Evolutionary conservation across 2,113 vertebrate species (phyloP).

Genomic region (Cyprinodon variegatus): DNA sequence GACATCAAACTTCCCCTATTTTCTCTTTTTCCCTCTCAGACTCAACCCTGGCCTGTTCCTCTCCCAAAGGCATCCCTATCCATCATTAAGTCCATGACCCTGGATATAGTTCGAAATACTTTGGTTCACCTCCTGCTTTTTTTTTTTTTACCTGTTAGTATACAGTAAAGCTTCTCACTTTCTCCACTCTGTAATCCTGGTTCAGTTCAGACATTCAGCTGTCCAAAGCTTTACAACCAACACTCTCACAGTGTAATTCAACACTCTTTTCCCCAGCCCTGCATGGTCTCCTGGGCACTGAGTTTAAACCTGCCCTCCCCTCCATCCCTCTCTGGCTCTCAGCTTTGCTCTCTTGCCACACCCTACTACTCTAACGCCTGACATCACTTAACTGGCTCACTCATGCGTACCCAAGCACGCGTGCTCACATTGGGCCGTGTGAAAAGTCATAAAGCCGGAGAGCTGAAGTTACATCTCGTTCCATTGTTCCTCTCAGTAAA

Average conservation of each 20-base stretch:
- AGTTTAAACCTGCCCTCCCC: constrained; percentile 38
- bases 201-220: constrained; percentile 45
- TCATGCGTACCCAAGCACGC: constrained; percentile 30
- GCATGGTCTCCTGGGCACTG: constrained; percentile 59
- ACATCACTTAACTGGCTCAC: constrained; percentile 71
- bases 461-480: constrained; percentile 60
- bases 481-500: constrained; percentile 76
- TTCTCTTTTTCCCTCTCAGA: constrained; percentile 1
- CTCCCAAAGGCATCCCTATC: constrained; percentile 16
- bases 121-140: constrained; percentile 1
- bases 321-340: constrained; percentile 16
- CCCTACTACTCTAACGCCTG: constrained; percentile 58
- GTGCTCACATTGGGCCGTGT: constrained; percentile 1
- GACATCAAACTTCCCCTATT: constrained; percentile 2
- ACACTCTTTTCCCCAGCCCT: constrained; percentile 60
- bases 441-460: constrained; percentile 54
- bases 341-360: constrained; percentile 51
- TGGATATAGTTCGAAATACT: constrained; percentile 24
- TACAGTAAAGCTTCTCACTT: background rate
- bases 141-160: background rate
- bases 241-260: constrained; percentile 63
- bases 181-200: constrained; percentile 24
- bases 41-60: constrained; percentile 28
- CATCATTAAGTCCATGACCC: constrained; percentile 44
- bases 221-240: constrained; percentile 32